Conservation (phyloP, 2,888 invertebrate genomes). For the Kuschelorhynchus macadamiae region DNA sequence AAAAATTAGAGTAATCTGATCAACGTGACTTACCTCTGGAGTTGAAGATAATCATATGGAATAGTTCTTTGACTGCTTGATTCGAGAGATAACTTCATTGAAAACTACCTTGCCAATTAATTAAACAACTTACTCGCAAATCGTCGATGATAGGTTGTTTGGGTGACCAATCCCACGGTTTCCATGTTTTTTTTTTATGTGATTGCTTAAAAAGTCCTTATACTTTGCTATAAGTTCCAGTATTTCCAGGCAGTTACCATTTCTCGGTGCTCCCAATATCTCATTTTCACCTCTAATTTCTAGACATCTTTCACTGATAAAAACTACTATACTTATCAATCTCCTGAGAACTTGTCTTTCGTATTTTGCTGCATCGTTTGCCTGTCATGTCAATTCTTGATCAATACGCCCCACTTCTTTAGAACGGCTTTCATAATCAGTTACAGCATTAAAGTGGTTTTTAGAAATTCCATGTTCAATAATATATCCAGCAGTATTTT, state of each 20-base stretch:
- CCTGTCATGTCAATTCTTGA: not conserved
- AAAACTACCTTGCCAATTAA: no score
- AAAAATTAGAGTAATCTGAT: no score
- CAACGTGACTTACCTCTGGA: no score
- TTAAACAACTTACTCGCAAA: no score
- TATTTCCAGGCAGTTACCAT: slow-evolving; percentile 1
- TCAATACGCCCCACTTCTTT: not conserved
- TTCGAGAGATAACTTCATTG: no score
- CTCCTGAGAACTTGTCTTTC: not conserved
- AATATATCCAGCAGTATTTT: slow-evolving; percentile 3
- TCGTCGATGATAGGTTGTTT: no score
- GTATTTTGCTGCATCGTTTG: slow-evolving; percentile 7
- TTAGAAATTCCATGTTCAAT: slow-evolving; percentile 4
- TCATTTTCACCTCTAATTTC: not conserved
- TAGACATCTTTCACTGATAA: no score
- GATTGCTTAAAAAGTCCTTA: slow-evolving; percentile 7
- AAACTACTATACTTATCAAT: not conserved
- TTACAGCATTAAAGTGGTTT: not conserved
- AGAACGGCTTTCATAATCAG: not conserved
- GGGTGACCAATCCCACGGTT: no score
- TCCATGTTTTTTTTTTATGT: slow-evolving; percentile 1
- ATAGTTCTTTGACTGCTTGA: no score
- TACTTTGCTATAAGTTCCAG: slow-evolving; percentile 2
- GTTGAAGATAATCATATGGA: no score
- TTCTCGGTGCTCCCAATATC: not conserved